These are phyloP conservation scores for Vimba vimba DNA, from an alignment of 2,113 vertebrate genomes.

Conservation along the genomic window DNA sequence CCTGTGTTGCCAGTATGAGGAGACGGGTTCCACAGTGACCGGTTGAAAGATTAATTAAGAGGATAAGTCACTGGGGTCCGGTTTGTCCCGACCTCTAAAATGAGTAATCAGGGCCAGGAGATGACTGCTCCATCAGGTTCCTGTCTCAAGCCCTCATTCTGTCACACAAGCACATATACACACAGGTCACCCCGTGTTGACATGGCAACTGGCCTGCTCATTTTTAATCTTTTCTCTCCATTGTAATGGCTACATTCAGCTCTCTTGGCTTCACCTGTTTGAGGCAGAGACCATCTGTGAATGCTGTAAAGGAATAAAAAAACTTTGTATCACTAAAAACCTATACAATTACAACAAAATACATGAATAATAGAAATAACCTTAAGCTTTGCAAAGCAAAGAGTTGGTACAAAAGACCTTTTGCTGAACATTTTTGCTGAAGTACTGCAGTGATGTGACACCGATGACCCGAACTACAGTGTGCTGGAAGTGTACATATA, in stretches of 20 bases:
- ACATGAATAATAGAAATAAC: neutral
- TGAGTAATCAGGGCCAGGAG: constrained; percentile 61
- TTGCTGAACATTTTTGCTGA: neutral
- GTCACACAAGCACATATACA: constrained; percentile 50
- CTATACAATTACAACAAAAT: neutral
- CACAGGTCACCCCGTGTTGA: constrained; percentile 51
- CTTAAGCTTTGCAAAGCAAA: neutral
- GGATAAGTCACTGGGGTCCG: constrained; percentile 49
- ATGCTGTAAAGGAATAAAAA: neutral
- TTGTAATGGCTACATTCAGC: constrained; percentile 23
- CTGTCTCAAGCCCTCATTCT: constrained; percentile 59
- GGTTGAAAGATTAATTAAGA: constrained; percentile 62
- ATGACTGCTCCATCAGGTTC: constrained; percentile 54
- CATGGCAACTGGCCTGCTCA: constrained; percentile 38
- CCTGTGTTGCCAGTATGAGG: constrained; percentile 28
- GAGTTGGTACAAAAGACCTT: neutral
- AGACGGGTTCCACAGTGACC: constrained; percentile 41
- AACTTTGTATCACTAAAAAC: neutral
- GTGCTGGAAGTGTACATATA: neutral
- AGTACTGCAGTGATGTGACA: neutral
- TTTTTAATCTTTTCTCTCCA: constrained; percentile 46
- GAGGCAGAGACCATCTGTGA: neutral
- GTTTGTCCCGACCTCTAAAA: constrained; percentile 63
- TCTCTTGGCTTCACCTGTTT: neutral
- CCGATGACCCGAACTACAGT: neutral